These are phyloP conservation scores for Sphyrna mokarran DNA, from an alignment of 2,113 vertebrate species.

Conservation along the genomic window DNA sequence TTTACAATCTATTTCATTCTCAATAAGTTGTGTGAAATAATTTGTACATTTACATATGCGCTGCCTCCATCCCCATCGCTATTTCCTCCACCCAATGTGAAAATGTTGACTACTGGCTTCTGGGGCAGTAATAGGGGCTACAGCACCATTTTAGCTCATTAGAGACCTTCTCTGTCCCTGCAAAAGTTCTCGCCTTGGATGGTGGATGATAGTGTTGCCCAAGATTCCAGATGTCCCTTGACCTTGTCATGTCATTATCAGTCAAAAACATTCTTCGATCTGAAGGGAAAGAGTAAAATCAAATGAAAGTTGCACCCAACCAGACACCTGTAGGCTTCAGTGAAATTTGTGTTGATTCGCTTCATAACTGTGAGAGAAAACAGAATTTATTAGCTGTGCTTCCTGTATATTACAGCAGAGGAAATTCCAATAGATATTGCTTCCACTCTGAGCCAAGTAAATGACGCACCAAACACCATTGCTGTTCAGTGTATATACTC, in stretches of 20 bases:
- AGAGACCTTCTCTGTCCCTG: too few species aligned
- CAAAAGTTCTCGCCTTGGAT: background rate
- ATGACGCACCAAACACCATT: background rate
- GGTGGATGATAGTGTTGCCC: too few species aligned
- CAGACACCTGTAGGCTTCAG: background rate
- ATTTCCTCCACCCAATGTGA: too few species aligned
- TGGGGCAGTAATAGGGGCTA: too few species aligned
- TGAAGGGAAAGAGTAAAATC: background rate
- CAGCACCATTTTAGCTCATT: too few species aligned
- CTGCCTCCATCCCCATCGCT: too few species aligned
- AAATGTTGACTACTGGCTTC: too few species aligned
- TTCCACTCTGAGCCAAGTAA: background rate
- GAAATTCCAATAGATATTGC: background rate
- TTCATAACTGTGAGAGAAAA: background rate
- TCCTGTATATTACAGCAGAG: background rate
- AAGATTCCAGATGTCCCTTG: background rate
- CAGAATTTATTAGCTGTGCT: background rate
- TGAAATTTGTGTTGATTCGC: background rate
- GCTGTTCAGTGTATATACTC: background rate
- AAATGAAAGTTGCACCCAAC: background rate
- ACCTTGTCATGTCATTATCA: background rate
- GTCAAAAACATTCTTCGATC: background rate
- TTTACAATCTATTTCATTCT: too few species aligned
- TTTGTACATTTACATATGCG: too few species aligned
- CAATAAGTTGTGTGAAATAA: too few species aligned